phyloP scores from a whole-genome alignment of 2,888 invertebrate species.

The Fragum sueziense region DNA sequence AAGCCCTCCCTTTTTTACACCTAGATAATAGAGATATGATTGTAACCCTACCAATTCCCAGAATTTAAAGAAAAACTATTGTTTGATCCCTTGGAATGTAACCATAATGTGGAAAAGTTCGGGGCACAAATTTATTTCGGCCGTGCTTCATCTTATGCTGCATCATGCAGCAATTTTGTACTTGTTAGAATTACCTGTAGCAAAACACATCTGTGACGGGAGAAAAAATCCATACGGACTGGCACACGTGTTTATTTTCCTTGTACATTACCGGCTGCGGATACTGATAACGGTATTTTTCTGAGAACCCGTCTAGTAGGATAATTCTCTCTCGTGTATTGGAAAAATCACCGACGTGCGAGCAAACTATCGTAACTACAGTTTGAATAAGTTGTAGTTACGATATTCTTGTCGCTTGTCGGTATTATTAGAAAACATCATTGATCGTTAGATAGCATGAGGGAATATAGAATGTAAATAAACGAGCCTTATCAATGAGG shows the following conservation, averaged over 20 bases:
- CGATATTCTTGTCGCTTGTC: too few species aligned
- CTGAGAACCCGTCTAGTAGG: slow-evolving; percentile 5
- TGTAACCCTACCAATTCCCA: too few species aligned
- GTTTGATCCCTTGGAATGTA: too few species aligned
- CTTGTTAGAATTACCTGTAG: background rate
- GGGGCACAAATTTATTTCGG: too few species aligned
- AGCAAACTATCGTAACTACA: background rate
- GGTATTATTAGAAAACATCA: slow-evolving; percentile 11
- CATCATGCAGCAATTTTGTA: too few species aligned
- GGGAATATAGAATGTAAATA: slow-evolving; percentile 23
- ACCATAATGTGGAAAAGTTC: too few species aligned
- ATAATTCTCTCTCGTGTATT: slow-evolving; percentile 20
- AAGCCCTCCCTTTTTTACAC: too few species aligned
- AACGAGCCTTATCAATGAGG: slow-evolving; percentile 8
- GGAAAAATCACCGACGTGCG: background rate
- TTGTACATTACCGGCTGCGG: slow-evolving; percentile 1
- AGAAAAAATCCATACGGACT: slow-evolving; percentile 6
- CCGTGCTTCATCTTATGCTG: too few species aligned
- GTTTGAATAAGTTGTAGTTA: too few species aligned
- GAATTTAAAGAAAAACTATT: too few species aligned
- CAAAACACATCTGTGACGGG: background rate
- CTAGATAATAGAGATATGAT: too few species aligned
- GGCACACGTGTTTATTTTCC: background rate
- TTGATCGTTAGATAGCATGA: slow-evolving; percentile 16
- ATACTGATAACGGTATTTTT: background rate